Evolutionary conservation across 2,797 vertebrate genomes (phyloP), one percentile per base, ranked within the genome.

Genomic region (Rhinella marina): DNA sequence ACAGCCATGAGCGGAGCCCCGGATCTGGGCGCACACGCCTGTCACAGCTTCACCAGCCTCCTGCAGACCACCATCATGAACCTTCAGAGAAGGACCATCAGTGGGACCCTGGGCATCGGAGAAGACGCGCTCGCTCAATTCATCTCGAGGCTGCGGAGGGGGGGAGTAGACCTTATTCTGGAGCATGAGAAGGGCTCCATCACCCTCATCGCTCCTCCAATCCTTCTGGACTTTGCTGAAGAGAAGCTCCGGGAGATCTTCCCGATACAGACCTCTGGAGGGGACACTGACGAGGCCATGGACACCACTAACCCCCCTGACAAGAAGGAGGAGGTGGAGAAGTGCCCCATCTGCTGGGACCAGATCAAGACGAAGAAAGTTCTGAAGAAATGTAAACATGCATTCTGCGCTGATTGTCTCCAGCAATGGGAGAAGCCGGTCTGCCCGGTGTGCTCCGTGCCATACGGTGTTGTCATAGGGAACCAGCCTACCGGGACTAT

Each of bases 311-410:
- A 11, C 0, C 9, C 10, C 3, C 19, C 72, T 23, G 72, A n/a
- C 21, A 52, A 1, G 16, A 56, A 87, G 11, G 81, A 83, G 59
- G 72, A 83, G 59, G 72, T 80, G 56, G 73, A 82, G 7, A 1
- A 0, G 0, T 96, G 95, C 88, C 70, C 11, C 0, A 93, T 95
- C 90, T 96, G 95, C 90, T 82, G 90, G 90, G 92, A 92, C 0
- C 83, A 0, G 80, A 92, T 95, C 25, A 7, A 0, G 0, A 0
- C 94, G 4, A 94, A 94, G 87, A 0, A 14, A 10, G 87, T 76
- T 19, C 86, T 96, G 14, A 0, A 8, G 0, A 94, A 93, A 80
- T 96, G 95, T 87, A 94, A 95, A 66, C 95, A 96, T 17, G 87
- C 25, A 0, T 95, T 96, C 91, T 96, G 95, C 61, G 9, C 21